These are phyloP conservation scores for Trematomus loennbergii DNA, from an alignment of 2,113 vertebrate species.

Conservation along the genomic window DNA sequence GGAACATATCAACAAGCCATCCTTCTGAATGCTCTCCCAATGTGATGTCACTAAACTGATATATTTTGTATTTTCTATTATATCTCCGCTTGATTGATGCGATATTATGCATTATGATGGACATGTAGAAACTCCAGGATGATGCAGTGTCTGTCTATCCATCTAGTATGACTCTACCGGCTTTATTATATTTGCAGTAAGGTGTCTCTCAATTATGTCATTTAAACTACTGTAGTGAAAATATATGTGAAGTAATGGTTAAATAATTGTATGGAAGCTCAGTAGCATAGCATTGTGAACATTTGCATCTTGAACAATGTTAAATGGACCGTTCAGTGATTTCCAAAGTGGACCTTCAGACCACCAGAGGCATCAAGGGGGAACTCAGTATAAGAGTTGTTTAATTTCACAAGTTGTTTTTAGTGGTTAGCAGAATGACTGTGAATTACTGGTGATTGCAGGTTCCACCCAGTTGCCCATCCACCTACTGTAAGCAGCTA, in stretches of 20 bases:
- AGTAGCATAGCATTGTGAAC: background rate
- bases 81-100: background rate
- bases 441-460: conserved; percentile 51
- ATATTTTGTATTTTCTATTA: background rate
- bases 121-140: background rate
- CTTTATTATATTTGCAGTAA: background rate
- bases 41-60: background rate
- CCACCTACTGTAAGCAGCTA: conserved; percentile 47
- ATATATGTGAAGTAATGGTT: background rate
- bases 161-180: background rate
- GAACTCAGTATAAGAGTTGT: conserved; percentile 8
- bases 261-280: background rate
- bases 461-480: conserved; percentile 36
- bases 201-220: background rate
- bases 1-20: background rate
- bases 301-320: background rate
- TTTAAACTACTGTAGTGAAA: background rate
- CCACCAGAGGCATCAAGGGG: conserved; percentile 24
- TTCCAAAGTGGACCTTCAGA: conserved; percentile 11
- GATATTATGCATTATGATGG: background rate
- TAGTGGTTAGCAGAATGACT: conserved; percentile 39
- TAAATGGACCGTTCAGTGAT: background rate
- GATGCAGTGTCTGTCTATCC: background rate
- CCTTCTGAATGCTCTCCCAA: background rate
- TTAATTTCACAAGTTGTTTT: conserved; percentile 36